A percentile compares a stretch with the other conserved stretches of the same genome.
phyloP scores from a whole-genome alignment of 2,888 invertebrate genomes.

The Pammene fasciana region DNA sequence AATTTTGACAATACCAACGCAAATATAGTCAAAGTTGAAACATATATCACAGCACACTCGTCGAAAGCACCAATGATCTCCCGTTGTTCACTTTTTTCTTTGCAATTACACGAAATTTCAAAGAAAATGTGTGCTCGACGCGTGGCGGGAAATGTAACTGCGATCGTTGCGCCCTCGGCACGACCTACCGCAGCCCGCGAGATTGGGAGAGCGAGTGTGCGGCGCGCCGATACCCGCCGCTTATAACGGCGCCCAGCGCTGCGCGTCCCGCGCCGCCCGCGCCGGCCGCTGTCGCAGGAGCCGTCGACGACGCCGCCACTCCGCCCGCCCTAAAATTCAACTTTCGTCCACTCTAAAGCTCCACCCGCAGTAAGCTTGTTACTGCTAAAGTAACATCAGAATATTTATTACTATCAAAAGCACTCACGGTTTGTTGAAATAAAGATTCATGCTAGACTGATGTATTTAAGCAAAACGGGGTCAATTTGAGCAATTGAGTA shows the following conservation, averaged over 20 bases:
- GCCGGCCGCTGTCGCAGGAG: conserved; percentile 43
- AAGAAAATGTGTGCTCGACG: conserved; percentile 75
- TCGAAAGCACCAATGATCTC: conserved; percentile 69
- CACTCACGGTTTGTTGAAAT: too few relatives aligned
- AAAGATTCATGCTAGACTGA: too few relatives aligned
- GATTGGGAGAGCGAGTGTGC: conserved; percentile 74
- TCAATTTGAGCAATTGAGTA: too few relatives aligned
- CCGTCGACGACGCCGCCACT: conserved; percentile 53
- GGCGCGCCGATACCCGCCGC: conserved; percentile 62
- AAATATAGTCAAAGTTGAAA: conserved; percentile 64
- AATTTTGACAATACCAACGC: conserved; percentile 56
- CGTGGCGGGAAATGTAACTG: conserved; percentile 66
- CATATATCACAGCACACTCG: conserved; percentile 74
- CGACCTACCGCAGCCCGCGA: conserved; percentile 79
- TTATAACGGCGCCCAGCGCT: conserved; percentile 62
- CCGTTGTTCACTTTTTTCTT: conserved; percentile 77
- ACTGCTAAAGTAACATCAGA: background rate
- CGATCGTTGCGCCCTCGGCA: conserved; percentile 80
- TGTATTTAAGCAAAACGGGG: too few relatives aligned
- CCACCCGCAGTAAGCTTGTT: conserved; percentile 42
- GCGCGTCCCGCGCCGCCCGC: conserved; percentile 31
- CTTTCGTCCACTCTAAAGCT: conserved; percentile 53
- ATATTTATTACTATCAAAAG: background rate
- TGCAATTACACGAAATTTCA: conserved; percentile 81
- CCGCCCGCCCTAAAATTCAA: conserved; percentile 57